Evolutionary conservation across 1,140 invertebrate species (phyloP).

Genomic region (Apis cerana): DNA sequence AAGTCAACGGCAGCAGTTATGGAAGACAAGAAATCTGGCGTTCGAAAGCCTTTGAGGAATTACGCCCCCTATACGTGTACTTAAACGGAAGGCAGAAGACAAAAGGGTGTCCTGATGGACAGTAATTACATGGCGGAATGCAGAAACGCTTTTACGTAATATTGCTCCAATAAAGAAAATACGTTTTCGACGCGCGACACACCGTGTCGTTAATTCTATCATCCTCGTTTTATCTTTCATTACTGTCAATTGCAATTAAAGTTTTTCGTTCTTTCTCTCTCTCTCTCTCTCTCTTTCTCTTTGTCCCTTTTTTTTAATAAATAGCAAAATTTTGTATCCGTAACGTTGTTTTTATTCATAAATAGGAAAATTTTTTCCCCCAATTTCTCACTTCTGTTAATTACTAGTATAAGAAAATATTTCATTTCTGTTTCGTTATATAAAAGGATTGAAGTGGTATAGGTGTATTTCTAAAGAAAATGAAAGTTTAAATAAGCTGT

Average conservation of each 20-base stretch:
- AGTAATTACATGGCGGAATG: constrained; percentile 55
- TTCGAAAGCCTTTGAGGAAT: constrained; percentile 62
- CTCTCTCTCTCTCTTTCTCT: not conserved
- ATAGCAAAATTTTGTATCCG: too few species aligned
- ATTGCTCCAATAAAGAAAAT: constrained; percentile 51
- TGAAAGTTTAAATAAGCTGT: too few species aligned
- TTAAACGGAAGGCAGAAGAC: constrained; percentile 44
- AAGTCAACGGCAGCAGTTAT: constrained; percentile 59
- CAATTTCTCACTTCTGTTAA: too few species aligned
- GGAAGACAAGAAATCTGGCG: constrained; percentile 59
- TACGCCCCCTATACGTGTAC: constrained; percentile 48
- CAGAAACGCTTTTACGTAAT: constrained; percentile 36
- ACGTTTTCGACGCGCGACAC: constrained; percentile 22
- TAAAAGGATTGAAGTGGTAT: too few species aligned
- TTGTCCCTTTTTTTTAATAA: too few species aligned
- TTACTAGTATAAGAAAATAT: too few species aligned
- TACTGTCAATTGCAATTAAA: constrained; percentile 28
- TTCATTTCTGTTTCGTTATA: too few species aligned
- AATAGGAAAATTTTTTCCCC: too few species aligned
- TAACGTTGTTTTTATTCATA: too few species aligned
- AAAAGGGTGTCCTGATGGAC: constrained; percentile 59
- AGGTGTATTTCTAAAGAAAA: too few species aligned
- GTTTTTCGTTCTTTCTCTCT: not conserved
- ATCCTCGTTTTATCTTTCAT: not conserved
- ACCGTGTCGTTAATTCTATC: not conserved